A percentile compares a stretch with the other conserved stretches of the same genome.
phyloP scores from a whole-genome alignment of 2,113 vertebrate genomes.

The Upupa epops region DNA sequence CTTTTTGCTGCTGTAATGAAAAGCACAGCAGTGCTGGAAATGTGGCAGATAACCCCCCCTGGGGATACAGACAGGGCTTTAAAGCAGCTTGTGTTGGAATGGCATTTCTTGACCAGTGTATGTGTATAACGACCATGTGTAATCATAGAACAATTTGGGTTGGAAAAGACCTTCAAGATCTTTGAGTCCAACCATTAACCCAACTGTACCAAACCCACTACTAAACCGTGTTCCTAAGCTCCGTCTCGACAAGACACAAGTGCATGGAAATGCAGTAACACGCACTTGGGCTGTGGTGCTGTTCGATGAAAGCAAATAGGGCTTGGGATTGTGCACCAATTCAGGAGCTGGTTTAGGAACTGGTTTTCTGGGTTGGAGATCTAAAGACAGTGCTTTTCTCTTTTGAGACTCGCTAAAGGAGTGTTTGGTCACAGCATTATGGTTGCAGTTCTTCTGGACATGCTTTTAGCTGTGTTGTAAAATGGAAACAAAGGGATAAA shows the following conservation, averaged over 20 bases:
- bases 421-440: neutral
- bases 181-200: too few relatives aligned
- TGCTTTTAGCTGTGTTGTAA: slow-evolving; percentile 3
- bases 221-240: too few relatives aligned
- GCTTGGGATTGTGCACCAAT: neutral
- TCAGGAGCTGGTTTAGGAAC: neutral
- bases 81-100: neutral
- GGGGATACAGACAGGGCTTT: neutral
- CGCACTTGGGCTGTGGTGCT: neutral
- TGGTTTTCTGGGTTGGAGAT: neutral
- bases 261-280: neutral
- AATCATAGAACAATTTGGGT: neutral
- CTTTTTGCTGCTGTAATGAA: neutral
- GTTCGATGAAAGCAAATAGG: neutral
- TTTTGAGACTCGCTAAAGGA: neutral
- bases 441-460: neutral
- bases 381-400: neutral
- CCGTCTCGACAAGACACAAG: neutral
- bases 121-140: neutral
- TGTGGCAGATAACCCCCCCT: neutral
- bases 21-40: neutral
- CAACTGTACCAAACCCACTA: too few relatives aligned
- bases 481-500: neutral
- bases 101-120: neutral
- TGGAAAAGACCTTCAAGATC: too few relatives aligned